A percentile compares a stretch with the other conserved stretches of the same genome.
These are phyloP conservation scores for Ennomos fuscantarius DNA, from an alignment of 2,888 invertebrate species.

Conservation along the genomic window DNA sequence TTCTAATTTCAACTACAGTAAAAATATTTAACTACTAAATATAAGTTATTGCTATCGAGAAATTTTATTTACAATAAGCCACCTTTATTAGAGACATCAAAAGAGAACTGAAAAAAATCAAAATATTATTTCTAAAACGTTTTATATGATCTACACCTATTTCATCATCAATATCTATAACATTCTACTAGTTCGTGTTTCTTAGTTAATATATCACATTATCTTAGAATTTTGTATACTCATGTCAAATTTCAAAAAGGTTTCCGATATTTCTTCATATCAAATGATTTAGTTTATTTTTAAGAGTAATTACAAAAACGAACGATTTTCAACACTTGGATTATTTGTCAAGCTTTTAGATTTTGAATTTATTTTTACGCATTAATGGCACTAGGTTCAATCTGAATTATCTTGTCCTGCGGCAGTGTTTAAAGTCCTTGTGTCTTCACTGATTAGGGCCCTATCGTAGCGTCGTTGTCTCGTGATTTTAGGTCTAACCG, in stretches of 20 bases:
- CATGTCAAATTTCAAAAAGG: slow-evolving; percentile 36
- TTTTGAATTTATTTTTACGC: slow-evolving; percentile 1
- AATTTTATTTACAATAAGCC: slow-evolving; percentile 64
- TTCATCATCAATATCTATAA: slow-evolving; percentile 50
- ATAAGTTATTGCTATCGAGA: slow-evolving; percentile 71
- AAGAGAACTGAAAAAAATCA: slow-evolving; percentile 62
- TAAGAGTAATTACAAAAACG: slow-evolving; percentile 10
- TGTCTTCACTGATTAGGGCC: slow-evolving; percentile 74
- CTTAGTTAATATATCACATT: slow-evolving; percentile 79
- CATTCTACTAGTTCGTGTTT: slow-evolving; percentile 59
- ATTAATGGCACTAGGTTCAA: slow-evolving; percentile 45
- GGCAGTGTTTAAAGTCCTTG: slow-evolving; percentile 71
- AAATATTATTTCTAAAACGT: slow-evolving; percentile 41
- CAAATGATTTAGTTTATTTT: slow-evolving; percentile 8
- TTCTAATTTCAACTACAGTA: slow-evolving; percentile 43
- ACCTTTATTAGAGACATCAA: slow-evolving; percentile 66
- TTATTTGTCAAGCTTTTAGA: too few relatives aligned
- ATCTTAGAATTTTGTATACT: slow-evolving; percentile 80
- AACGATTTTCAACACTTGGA: too few relatives aligned
- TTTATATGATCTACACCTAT: slow-evolving; percentile 45
- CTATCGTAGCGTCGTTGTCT: slow-evolving; percentile 77
- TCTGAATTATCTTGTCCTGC: slow-evolving; percentile 78
- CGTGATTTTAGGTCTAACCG: slow-evolving; percentile 74
- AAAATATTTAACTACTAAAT: slow-evolving; percentile 59
- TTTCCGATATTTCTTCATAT: slow-evolving; percentile 16